Conservation (phyloP, 2,113 vertebrate genomes). For the Carassius gibelio region DNA sequence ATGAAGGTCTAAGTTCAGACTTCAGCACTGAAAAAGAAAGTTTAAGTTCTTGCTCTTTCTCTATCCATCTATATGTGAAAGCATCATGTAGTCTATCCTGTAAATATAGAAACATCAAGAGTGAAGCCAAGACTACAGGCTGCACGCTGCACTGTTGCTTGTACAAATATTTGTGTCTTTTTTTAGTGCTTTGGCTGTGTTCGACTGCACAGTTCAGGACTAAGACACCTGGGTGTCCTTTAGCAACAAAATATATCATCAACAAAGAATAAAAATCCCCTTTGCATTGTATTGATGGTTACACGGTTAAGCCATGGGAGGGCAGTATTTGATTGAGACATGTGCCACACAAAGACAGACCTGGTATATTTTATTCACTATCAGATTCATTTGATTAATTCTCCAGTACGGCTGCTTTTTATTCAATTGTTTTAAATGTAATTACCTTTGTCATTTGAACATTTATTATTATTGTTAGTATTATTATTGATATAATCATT, state of each 20-base stretch:
- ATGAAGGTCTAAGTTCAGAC: slow-evolving; percentile 53
- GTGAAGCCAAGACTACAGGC: background rate
- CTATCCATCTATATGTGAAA: background rate
- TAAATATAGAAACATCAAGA: background rate
- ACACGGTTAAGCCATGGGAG: slow-evolving; percentile 66
- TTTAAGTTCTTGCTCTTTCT: slow-evolving; percentile 37
- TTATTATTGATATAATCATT: no score
- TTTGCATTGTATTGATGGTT: slow-evolving; percentile 56
- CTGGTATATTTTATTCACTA: background rate
- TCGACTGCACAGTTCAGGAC: background rate
- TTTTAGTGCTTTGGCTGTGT: slow-evolving; percentile 25
- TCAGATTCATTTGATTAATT: background rate
- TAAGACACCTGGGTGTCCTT: slow-evolving; percentile 40
- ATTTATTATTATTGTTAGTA: background rate
- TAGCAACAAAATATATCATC: slow-evolving; percentile 43
- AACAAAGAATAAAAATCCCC: slow-evolving; percentile 45
- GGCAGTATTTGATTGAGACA: slow-evolving; percentile 70
- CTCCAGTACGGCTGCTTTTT: background rate
- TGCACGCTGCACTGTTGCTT: background rate
- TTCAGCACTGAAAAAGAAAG: slow-evolving; percentile 22
- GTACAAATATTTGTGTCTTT: slow-evolving; percentile 5
- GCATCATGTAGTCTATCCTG: background rate
- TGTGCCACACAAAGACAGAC: background rate
- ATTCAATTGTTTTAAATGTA: background rate
- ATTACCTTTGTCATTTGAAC: background rate